phyloP scores from a whole-genome alignment of 2,888 invertebrate genomes.

The Leistus spinibarbis region DNA sequence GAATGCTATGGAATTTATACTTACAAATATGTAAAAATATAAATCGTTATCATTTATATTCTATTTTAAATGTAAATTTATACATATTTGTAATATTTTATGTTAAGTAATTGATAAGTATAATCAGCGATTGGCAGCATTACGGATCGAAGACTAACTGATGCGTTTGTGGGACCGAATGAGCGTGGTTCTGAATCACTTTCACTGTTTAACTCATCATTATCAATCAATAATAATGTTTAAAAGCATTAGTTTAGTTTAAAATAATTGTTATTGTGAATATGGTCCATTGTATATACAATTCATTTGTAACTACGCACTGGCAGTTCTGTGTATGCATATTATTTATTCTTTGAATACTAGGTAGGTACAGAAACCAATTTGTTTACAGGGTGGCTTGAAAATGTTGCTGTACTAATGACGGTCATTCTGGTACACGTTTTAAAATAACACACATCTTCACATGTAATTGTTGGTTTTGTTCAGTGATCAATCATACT shows the following conservation, averaged over 20 bases:
- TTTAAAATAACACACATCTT: not conserved
- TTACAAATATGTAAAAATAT: too few species aligned
- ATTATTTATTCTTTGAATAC: not conserved
- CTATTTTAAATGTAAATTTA: too few species aligned
- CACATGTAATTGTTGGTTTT: not conserved
- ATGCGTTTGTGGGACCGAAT: too few species aligned
- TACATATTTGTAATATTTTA: too few species aligned
- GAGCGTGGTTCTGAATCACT: not conserved
- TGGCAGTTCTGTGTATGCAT: not conserved
- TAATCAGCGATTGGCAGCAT: too few species aligned
- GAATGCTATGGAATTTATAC: too few species aligned
- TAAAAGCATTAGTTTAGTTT: not conserved
- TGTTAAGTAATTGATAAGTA: too few species aligned
- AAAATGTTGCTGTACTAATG: not conserved
- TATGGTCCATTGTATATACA: not conserved
- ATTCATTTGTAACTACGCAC: not conserved
- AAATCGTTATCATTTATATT: too few species aligned
- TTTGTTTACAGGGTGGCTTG: not conserved
- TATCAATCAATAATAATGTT: not conserved
- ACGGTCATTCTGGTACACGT: not conserved
- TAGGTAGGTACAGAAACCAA: not conserved
- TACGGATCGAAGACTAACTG: too few species aligned
- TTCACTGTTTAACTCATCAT: not conserved
- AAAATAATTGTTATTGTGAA: not conserved
- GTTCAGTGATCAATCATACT: not conserved